Percentiles rank a stretch among this genome's conserved stretches.
Conservation (phyloP, 1,140 invertebrate genomes). For the Apis laboriosa region DNA sequence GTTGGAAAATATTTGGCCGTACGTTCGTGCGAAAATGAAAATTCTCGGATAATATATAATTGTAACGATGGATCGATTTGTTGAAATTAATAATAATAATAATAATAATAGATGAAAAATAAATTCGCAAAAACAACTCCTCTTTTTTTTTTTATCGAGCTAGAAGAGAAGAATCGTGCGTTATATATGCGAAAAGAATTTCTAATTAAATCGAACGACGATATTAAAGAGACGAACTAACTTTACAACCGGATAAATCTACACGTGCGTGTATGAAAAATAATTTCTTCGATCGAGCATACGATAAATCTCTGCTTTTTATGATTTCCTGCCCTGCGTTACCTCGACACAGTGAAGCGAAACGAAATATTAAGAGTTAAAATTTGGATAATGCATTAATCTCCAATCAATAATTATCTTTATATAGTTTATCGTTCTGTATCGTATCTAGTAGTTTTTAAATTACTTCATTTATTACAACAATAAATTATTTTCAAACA, state of each 20-base stretch:
- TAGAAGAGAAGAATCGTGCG: not conserved
- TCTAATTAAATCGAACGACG: not conserved
- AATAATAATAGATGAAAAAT: too few species aligned
- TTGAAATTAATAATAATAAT: slow-evolving; percentile 2
- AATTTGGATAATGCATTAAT: slow-evolving; percentile 12
- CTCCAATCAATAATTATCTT: slow-evolving; percentile 39
- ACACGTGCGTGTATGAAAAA: slow-evolving; percentile 39
- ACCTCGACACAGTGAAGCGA: not conserved
- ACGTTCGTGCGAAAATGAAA: slow-evolving; percentile 1
- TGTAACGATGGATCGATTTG: not conserved
- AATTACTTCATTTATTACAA: slow-evolving; percentile 27
- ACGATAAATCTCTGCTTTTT: not conserved
- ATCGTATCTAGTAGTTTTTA: not conserved
- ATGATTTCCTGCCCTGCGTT: not conserved
- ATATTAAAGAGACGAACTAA: not conserved
- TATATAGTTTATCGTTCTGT: not conserved
- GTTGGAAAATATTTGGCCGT: not conserved
- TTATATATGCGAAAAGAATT: not conserved
- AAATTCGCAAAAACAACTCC: not conserved
- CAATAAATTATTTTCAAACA: slow-evolving; percentile 54
- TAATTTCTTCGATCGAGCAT: slow-evolving; percentile 21
- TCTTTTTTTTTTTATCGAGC: too few species aligned
- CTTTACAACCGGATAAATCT: not conserved
- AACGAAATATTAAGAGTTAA: slow-evolving; percentile 18
- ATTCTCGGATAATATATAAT: not conserved